Base-by-base conservation (phyloP, 1,140 invertebrate species). In the Babylonia areolata region DNA sequence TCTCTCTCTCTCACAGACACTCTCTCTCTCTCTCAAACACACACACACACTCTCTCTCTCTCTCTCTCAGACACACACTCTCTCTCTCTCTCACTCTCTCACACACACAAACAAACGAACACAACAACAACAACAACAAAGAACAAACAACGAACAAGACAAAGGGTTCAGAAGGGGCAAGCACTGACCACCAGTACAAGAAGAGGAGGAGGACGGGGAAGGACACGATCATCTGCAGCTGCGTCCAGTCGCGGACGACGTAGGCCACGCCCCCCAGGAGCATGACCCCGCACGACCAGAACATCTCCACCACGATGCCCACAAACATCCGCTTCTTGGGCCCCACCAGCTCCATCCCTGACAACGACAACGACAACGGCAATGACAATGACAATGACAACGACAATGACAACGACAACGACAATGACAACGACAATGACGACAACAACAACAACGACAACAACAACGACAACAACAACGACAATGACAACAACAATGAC, bases 161-260 rank as follows among this genome's bases (percentile, higher is more conserved):
- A n/a, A n/a, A n/a, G n/a, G 31, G 31, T 23, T 69, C 71, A 3
- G 31, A 31, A 17, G 0, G n/a, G n/a, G 31, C 23, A 1, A 5
- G 39, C 2, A 89, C 90, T 81, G 88, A 93, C 91, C 92, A 93
- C 88, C 90, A 91, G 78, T 92, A 97, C 11, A 95, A 95, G 12
- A 97, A 88, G 85, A 97, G 95, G 17, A 97, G 91, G 15, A 96
- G 91, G 0, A 96, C 96, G n/a, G 97, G 97, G 37, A 97, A 92
- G 0, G 97, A 97, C 78, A 97, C 95, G 1, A 96, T 95, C 89
- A 97, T 94, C 94, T 97, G 97, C 80, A 97, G 96, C 81, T 95
- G 9, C 42, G 95, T 94, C 97, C 97, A 97, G 69, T 96, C 95
- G 23, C 96, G 95, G 1, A 97, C 94, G 83, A 95, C 96, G 90